Evolutionary conservation across 2,797 vertebrate species (phyloP).

Genomic region (Pseudochirops cupreus): DNA sequence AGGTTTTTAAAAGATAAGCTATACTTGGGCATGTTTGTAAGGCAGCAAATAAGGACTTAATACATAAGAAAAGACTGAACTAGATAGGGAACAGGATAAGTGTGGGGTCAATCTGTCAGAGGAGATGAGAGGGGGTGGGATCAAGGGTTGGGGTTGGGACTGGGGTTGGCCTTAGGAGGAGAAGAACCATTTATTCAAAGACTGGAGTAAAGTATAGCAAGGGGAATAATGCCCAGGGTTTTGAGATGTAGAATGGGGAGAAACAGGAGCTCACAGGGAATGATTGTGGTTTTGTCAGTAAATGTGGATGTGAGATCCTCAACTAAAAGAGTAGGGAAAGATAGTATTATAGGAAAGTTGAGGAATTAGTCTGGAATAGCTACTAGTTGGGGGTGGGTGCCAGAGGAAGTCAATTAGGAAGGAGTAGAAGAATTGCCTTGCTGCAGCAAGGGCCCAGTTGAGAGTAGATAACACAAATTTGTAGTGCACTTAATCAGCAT

Average conservation of each 20-base stretch:
- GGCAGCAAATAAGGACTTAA: neutral
- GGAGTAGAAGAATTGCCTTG: neutral
- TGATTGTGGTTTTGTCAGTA: neutral
- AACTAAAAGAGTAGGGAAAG: neutral
- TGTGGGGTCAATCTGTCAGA: neutral
- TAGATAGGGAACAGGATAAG: neutral
- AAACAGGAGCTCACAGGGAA: neutral
- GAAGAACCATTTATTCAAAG: neutral
- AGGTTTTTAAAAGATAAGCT: neutral
- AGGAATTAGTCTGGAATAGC: neutral
- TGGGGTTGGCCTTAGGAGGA: neutral
- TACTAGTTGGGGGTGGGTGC: neutral
- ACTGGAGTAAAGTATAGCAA: neutral
- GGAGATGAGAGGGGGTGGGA: neutral
- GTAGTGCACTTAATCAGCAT: neutral
- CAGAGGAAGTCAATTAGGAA: neutral
- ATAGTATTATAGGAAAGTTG: neutral
- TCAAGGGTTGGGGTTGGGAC: neutral
- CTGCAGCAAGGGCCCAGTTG: neutral
- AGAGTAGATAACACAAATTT: neutral
- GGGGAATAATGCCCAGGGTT: neutral
- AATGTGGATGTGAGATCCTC: neutral
- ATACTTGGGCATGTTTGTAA: neutral
- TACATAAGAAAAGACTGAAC: neutral
- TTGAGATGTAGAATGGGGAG: neutral